Conservation (phyloP, 2,888 invertebrate species). For the Pachliopta kotzebuea region DNA sequence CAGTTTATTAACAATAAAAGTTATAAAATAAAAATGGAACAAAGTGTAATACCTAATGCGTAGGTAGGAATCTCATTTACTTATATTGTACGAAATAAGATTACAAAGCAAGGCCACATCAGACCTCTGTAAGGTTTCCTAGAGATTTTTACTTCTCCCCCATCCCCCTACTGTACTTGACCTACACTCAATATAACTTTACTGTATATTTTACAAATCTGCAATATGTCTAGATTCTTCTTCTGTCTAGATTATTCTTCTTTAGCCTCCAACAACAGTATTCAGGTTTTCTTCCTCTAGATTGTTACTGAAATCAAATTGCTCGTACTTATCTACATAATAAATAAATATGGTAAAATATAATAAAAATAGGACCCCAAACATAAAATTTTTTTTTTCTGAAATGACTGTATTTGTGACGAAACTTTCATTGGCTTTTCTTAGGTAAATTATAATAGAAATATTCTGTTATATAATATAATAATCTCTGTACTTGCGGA, state of each 20-base stretch:
- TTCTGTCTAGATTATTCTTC: not conserved
- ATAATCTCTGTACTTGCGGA: too few species aligned
- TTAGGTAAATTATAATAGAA: too few species aligned
- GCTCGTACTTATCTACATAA: too few species aligned
- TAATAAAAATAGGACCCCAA: too few species aligned
- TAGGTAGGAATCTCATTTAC: slow-evolving; percentile 6
- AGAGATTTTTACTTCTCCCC: slow-evolving; percentile 34
- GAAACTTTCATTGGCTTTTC: too few species aligned
- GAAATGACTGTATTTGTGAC: too few species aligned
- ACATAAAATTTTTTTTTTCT: too few species aligned
- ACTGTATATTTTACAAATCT: slow-evolving; percentile 6
- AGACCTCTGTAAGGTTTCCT: slow-evolving; percentile 54
- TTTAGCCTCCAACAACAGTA: not conserved
- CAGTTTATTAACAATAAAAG: slow-evolving; percentile 9
- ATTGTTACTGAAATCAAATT: too few species aligned
- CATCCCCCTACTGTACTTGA: slow-evolving; percentile 49
- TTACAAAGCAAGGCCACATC: slow-evolving; percentile 58
- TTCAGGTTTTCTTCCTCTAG: too few species aligned
- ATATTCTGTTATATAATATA: too few species aligned
- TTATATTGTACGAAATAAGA: slow-evolving; percentile 47
- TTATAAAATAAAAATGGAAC: slow-evolving; percentile 5
- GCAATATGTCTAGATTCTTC: not conserved
- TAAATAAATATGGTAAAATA: too few species aligned
- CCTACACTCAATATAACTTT: slow-evolving; percentile 46
- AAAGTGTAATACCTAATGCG: slow-evolving; percentile 6